Percentiles rank a stretch among this genome's conserved stretches.
Conservation (phyloP, 2,888 invertebrate species). For the Pseudococcus longispinus region DNA sequence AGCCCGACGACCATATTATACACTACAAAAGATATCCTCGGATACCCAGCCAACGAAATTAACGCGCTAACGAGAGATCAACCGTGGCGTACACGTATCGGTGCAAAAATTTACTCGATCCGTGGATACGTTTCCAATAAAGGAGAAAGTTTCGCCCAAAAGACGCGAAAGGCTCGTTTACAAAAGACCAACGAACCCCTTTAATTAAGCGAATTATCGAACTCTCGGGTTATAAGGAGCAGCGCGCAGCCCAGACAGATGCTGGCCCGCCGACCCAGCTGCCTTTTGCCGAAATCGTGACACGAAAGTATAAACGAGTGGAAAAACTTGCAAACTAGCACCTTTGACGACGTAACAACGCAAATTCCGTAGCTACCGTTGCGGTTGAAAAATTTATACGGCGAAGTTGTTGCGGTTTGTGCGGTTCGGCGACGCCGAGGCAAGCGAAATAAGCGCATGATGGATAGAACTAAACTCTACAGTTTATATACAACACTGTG, state of each 20-base stretch:
- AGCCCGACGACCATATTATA: neutral
- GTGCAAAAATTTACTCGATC: neutral
- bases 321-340: neutral
- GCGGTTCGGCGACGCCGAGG: neutral
- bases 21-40: no score
- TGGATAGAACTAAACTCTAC: neutral
- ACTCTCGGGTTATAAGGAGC: neutral
- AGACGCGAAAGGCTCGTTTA: neutral
- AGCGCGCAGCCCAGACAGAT: neutral
- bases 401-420: conserved; percentile 15
- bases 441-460: conserved; percentile 14
- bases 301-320: conserved; percentile 3
- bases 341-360: neutral
- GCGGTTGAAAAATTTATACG: conserved; percentile 33
- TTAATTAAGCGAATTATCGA: conserved; percentile 16
- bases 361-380: neutral
- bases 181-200: conserved; percentile 18
- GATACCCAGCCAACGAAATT: neutral
- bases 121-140: neutral
- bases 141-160: neutral
- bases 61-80: neutral
- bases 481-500: neutral
- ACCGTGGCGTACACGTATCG: no score
- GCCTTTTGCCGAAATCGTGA: neutral
- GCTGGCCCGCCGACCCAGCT: neutral